Conservation (phyloP, 2,888 invertebrate species). For the Cataglyphis livida region DNA sequence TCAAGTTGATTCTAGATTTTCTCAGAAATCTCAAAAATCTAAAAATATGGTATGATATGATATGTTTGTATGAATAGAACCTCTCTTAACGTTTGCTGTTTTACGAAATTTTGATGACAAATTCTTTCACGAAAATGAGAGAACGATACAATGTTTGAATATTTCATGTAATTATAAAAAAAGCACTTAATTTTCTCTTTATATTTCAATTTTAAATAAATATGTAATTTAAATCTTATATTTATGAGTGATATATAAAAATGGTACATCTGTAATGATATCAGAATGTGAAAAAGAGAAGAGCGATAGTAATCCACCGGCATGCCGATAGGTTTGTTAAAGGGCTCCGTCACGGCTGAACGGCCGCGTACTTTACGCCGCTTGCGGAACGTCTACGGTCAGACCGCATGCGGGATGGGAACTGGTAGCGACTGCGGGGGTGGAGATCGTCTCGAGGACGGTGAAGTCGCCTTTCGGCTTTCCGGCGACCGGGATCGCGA, state of each 20-base stretch:
- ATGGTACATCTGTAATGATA: conserved; percentile 13
- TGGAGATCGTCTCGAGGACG: conserved; percentile 82
- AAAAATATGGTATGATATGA: not conserved
- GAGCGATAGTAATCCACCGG: conserved; percentile 34
- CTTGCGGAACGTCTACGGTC: conserved; percentile 90
- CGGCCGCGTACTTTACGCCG: conserved; percentile 92
- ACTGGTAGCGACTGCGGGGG: conserved; percentile 84
- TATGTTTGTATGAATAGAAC: not conserved
- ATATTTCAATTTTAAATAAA: not conserved
- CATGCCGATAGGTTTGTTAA: conserved; percentile 90
- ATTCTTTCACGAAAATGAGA: not conserved
- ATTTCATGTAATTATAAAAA: not conserved
- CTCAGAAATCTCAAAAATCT: not conserved
- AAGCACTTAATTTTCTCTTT: not conserved
- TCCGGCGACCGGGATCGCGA: conserved; percentile 82
- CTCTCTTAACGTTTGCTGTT: not conserved
- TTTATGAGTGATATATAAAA: not conserved
- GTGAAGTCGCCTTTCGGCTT: conserved; percentile 80
- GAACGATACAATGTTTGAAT: not conserved
- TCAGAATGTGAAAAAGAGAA: not conserved
- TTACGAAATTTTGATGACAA: not conserved
- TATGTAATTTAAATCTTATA: not conserved
- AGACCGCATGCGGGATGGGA: conserved; percentile 82
- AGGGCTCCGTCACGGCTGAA: conserved; percentile 92
- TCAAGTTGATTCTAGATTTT: conserved; percentile 2